A percentile compares a stretch with the other conserved stretches of the same genome.
phyloP scores from a whole-genome alignment of 2,888 invertebrate species.

The Dicycla oo region DNA sequence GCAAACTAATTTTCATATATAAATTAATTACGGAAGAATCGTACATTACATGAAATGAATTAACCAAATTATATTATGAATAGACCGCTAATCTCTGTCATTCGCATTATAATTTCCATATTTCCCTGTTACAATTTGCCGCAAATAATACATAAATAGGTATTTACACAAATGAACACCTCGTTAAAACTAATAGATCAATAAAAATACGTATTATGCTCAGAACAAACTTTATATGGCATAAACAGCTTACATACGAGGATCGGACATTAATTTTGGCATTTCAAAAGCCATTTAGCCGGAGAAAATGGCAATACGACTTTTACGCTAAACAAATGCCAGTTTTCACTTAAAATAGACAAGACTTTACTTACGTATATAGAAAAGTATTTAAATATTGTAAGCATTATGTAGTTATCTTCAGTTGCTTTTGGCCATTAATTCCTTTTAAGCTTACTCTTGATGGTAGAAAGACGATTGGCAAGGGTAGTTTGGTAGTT shows the following conservation, averaged over 20 bases:
- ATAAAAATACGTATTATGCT: constrained; percentile 50
- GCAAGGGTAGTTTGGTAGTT: constrained; percentile 47
- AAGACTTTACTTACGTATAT: constrained; percentile 13
- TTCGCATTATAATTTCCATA: constrained; percentile 21
- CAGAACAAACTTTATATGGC: constrained; percentile 42
- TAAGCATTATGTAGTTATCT: constrained; percentile 43
- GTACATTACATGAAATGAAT: constrained; percentile 22
- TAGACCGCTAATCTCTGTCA: constrained; percentile 25
- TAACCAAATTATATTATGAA: constrained; percentile 32
- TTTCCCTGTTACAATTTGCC: constrained; percentile 15
- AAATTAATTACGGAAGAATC: constrained; percentile 32
- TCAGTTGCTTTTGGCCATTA: constrained; percentile 48
- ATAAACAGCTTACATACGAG: constrained; percentile 50
- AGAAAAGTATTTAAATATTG: constrained; percentile 51
- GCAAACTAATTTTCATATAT: constrained; percentile 24
- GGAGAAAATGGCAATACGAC: constrained; percentile 56
- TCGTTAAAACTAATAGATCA: constrained; percentile 49
- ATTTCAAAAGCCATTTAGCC: constrained; percentile 57
- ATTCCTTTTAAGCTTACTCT: constrained; percentile 47
- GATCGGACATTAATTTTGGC: constrained; percentile 58
- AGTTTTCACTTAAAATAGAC: constrained; percentile 49
- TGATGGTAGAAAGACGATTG: constrained; percentile 42
- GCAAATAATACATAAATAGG: constrained; percentile 18
- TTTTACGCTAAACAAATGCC: constrained; percentile 49
- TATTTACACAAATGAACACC: constrained; percentile 27